Evolutionary conservation across 1,140 invertebrate genomes (phyloP).

Genomic region (honey bee (Apis mellifera)): Amel_HAv3.1 CM009934.2:6975501-6976000

Average conservation of each 20-base stretch:
- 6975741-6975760: conserved; percentile 61
- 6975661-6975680: conserved; percentile 18
- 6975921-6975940: too few species aligned
- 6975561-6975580: neutral
- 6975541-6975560: neutral
- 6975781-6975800: too few species aligned
- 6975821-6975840: neutral
- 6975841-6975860: too few species aligned
- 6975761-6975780: neutral
- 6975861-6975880: too few species aligned
- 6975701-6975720: neutral
- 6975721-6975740: conserved; percentile 49
- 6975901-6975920: too few species aligned
- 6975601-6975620: neutral
- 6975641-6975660: conserved; percentile 15
- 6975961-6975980: too few species aligned
- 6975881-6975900: too few species aligned
- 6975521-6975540: neutral
- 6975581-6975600: neutral
- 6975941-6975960: too few species aligned
- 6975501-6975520: neutral
- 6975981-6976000: too few species aligned
- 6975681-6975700: neutral
- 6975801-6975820: conserved; percentile 48
- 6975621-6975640: neutral